Evolutionary conservation across 2,113 vertebrate species (phyloP), one percentile per base, ranked within the genome.

Genomic region (Corvus hawaiiensis): DNA sequence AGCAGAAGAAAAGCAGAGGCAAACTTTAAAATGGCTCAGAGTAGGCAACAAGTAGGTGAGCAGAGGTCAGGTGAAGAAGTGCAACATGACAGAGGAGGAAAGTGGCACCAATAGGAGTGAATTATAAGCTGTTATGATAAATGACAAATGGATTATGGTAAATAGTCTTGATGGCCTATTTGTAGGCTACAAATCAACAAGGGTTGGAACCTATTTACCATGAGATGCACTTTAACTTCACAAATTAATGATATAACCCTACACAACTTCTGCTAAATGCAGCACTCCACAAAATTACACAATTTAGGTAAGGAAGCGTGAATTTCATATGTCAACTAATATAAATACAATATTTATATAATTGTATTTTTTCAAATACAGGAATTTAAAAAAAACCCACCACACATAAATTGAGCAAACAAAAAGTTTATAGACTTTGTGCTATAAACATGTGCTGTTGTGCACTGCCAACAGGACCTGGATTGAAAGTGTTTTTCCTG

Each of bases 251-350:
- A 37, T 74, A 94, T 71, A 94, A 90, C 89, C n/a, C 93, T 93
- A 96, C 97, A 91, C 88, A 96, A 91, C 66, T 82, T 90, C 84
- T 90, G 81, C 81, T 97, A 97, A 97, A 96, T 89, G 88, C 75
- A 83, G 84, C 95, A 96, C 63, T 97, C 97, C 90, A 79, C 74
- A 62, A 97, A 97, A 97, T 96, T 90, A 90, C 92, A 63, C 92
- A 66, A 66, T 91, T 97, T 93, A 80, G 23, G 58, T 68, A 93
- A 95, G 43, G 79, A 94, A 97, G 84, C 46, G 37, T 23, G 8
- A 84, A 88, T 88, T 93, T 95, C 46, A 69, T 61, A 54, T 93
- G 94, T 97, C 96, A 97, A 89, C 62, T 72, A 85, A 90, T 92
- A 89, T 46, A 90, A 95, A 96, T 92, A 84, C 64, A 49, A 26